Percentiles rank a stretch among this genome's conserved stretches.
Conservation (phyloP, 1,140 invertebrate species). For the Chionoecetes opilio region DNA sequence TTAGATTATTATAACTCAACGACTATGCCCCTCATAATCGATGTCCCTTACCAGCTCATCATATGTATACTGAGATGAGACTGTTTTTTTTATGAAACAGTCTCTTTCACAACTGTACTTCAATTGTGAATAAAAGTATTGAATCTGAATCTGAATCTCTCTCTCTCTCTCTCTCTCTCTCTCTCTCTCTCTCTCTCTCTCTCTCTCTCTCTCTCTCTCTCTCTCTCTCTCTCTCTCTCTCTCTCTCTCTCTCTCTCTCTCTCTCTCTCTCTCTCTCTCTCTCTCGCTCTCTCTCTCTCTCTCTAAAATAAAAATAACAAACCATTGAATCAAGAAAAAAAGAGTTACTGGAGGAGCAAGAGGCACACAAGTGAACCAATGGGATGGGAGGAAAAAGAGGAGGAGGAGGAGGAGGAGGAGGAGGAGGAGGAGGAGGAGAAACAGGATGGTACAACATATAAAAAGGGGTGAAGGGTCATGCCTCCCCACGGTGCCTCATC, state of each 20-base stretch:
- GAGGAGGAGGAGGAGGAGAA: neutral
- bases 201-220: constrained; percentile 8
- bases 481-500: neutral
- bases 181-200: too few relatives aligned
- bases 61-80: too few relatives aligned
- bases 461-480: neutral
- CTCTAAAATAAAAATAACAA: neutral
- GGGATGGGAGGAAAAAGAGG: neutral
- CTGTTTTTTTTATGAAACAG: too few relatives aligned
- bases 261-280: constrained; percentile 56
- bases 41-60: too few relatives aligned
- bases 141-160: too few relatives aligned
- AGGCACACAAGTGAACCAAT: neutral
- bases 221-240: neutral
- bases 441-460: neutral
- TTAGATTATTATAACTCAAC: too few relatives aligned
- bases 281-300: constrained; percentile 48
- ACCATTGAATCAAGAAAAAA: neutral
- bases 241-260: constrained; percentile 50
- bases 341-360: neutral
- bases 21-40: too few relatives aligned
- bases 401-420: neutral
- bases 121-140: too few relatives aligned
- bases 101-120: too few relatives aligned
- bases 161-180: too few relatives aligned